Conservation (phyloP, 1,140 invertebrate species). For the Trachymyrmex cornetzi region DNA sequence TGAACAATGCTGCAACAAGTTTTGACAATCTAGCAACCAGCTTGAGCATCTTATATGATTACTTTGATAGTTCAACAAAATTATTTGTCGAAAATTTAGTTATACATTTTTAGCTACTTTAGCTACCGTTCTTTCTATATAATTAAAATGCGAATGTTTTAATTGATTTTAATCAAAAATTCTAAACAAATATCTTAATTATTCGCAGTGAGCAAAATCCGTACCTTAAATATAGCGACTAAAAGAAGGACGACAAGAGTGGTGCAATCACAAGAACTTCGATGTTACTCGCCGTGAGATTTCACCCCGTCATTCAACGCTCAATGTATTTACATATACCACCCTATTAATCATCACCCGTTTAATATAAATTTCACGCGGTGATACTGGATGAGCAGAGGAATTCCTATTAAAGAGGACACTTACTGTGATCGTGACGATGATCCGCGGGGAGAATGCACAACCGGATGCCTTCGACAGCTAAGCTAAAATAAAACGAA, state of each 20-base stretch:
- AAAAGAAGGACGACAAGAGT: conserved; percentile 10
- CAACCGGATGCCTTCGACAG: conserved; percentile 85
- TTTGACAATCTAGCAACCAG: too few species aligned
- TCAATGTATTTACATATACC: not conserved
- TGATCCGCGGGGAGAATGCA: conserved; percentile 81
- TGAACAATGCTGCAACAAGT: too few species aligned
- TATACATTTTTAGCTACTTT: too few species aligned
- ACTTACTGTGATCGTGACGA: conserved; percentile 81
- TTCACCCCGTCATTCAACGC: conserved; percentile 29
- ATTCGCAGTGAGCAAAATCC: not conserved
- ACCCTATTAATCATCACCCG: not conserved
- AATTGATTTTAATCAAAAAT: not conserved
- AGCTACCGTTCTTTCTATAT: too few species aligned
- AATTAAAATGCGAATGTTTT: not conserved
- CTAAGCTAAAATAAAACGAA: conserved; percentile 86
- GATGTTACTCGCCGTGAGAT: not conserved
- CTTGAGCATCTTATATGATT: too few species aligned
- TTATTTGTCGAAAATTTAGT: too few species aligned
- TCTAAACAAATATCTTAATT: not conserved
- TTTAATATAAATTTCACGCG: conserved; percentile 43
- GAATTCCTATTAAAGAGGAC: conserved; percentile 66
- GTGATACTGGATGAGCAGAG: not conserved
- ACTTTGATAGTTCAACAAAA: too few species aligned
- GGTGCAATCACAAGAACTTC: conserved; percentile 28
- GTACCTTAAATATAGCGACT: conserved; percentile 17